Evolutionary conservation across 2,888 invertebrate genomes (phyloP).

Genomic region (Meteorus colon): DNA sequence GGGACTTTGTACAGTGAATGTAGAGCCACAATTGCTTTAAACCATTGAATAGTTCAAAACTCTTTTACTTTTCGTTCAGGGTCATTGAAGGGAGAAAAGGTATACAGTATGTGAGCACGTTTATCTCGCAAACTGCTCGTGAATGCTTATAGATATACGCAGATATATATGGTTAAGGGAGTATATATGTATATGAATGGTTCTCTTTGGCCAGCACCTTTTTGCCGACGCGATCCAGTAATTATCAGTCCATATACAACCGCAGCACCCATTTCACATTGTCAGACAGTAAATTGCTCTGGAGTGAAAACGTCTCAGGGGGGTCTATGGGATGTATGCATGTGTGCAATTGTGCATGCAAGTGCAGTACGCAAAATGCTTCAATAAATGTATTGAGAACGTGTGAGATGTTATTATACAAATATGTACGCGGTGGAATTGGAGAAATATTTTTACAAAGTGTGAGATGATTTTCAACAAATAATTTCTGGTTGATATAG

Average conservation of each 20-base stretch:
- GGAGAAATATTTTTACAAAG: neutral
- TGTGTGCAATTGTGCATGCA: slow-evolving; percentile 8
- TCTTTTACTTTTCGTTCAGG: slow-evolving; percentile 36
- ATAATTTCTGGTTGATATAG: neutral
- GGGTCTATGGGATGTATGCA: slow-evolving; percentile 17
- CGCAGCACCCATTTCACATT: slow-evolving; percentile 46
- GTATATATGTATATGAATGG: slow-evolving; percentile 3
- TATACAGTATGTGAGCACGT: slow-evolving; percentile 11
- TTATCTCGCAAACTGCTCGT: neutral
- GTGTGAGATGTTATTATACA: neutral
- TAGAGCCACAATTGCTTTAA: slow-evolving; percentile 6
- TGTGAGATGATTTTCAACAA: neutral
- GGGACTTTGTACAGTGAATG: neutral
- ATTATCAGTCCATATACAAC: slow-evolving; percentile 55
- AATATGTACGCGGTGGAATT: neutral
- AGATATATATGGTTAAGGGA: slow-evolving; percentile 9
- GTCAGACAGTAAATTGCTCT: slow-evolving; percentile 51
- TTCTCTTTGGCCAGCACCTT: slow-evolving; percentile 37
- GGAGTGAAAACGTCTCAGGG: slow-evolving; percentile 40
- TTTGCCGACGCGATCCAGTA: slow-evolving; percentile 45
- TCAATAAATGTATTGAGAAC: neutral
- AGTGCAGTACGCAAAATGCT: slow-evolving; percentile 5
- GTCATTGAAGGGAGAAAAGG: slow-evolving; percentile 32
- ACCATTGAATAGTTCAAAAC: slow-evolving; percentile 23
- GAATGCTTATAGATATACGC: neutral